Conservation (phyloP, 2,113 vertebrate species). For the Taxidea taxus region DNA sequence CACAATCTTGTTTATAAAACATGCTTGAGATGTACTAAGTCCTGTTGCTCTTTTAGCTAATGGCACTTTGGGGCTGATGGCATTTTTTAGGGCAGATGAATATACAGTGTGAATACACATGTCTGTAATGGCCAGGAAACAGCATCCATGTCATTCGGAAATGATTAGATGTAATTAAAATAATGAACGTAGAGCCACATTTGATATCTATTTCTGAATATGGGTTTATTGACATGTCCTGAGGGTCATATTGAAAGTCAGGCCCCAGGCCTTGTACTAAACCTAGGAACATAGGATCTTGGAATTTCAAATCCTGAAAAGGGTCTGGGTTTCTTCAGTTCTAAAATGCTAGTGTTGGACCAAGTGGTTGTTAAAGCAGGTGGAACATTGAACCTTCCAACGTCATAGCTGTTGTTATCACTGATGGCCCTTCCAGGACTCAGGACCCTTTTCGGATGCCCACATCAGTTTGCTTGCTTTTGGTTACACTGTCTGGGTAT, state of each 20-base stretch:
- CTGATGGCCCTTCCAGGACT: not conserved
- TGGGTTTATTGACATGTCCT: slow-evolving; percentile 60
- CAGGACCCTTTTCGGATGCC: not conserved
- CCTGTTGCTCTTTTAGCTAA: not conserved
- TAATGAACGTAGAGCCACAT: slow-evolving; percentile 56
- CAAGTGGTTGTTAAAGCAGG: not conserved
- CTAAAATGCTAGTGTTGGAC: not conserved
- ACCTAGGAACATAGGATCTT: not conserved
- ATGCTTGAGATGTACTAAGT: not conserved
- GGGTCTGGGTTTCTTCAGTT: not conserved
- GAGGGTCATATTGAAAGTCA: slow-evolving; percentile 64
- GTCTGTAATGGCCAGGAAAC: slow-evolving; percentile 63
- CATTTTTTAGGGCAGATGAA: slow-evolving; percentile 31
- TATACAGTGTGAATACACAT: not conserved
- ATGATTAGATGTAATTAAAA: slow-evolving; percentile 63
- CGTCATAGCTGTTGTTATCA: not conserved
- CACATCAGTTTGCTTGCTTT: not conserved
- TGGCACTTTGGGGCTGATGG: not conserved
- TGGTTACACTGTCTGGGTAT: not conserved
- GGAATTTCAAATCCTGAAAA: slow-evolving; percentile 28
- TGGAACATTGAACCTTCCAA: not conserved
- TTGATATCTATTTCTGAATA: slow-evolving; percentile 63
- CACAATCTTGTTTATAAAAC: not conserved
- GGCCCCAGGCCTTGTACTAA: not conserved
- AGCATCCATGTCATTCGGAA: slow-evolving; percentile 62